phyloP scores from a whole-genome alignment of 2,888 invertebrate species.

The Amphipyra tragopoginis region DNA sequence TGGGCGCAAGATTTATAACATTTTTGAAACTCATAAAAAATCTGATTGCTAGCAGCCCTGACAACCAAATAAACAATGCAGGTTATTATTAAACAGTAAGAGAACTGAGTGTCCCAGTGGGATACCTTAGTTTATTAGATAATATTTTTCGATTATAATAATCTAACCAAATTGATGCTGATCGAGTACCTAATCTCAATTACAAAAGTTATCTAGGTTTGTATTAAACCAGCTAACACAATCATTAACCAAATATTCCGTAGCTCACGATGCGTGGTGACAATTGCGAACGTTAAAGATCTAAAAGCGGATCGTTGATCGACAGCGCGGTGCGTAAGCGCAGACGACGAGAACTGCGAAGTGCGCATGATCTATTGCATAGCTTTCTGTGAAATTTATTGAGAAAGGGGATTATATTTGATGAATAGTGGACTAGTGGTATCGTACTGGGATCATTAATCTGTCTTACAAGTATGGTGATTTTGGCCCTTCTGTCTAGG shows the following conservation, averaged over 20 bases:
- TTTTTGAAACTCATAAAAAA: too few relatives aligned
- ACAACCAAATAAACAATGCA: conserved; percentile 7
- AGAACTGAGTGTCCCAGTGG: conserved; percentile 13
- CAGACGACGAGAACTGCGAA: not conserved
- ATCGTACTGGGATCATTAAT: conserved; percentile 12
- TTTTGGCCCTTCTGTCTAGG: too few relatives aligned
- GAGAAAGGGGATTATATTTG: conserved; percentile 40
- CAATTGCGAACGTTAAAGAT: conserved; percentile 37
- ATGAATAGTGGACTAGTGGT: conserved; percentile 28
- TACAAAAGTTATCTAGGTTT: too few relatives aligned
- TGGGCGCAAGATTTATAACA: too few relatives aligned
- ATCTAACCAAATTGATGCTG: too few relatives aligned
- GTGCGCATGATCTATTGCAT: conserved; percentile 27
- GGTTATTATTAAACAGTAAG: conserved; percentile 14
- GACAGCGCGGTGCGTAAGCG: conserved; percentile 47
- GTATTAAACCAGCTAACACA: not conserved
- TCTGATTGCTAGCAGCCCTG: not conserved
- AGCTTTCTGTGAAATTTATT: conserved; percentile 37
- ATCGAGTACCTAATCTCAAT: too few relatives aligned
- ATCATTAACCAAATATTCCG: conserved; percentile 2
- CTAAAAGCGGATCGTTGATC: conserved; percentile 43
- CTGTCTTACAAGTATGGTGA: not conserved
- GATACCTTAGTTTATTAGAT: conserved; percentile 18
- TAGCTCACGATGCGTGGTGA: conserved; percentile 14
- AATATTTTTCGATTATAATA: not conserved